phyloP scores from a whole-genome alignment of 2,797 vertebrate genomes.

The Dallia pectoralis region DNA sequence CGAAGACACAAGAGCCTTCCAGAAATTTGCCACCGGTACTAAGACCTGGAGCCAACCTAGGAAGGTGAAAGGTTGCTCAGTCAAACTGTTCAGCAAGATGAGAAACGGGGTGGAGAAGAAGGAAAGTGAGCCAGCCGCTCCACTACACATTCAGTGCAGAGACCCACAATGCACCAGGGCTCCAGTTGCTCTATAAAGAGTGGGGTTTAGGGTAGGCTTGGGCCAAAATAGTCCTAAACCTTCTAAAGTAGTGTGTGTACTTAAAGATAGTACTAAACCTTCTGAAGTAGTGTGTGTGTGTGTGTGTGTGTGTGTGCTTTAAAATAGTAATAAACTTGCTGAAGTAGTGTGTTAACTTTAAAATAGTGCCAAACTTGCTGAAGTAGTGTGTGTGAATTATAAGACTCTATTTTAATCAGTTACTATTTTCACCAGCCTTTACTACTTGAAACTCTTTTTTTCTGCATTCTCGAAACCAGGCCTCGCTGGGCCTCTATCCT shows the following conservation, averaged over 20 bases:
- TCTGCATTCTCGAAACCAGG: no score
- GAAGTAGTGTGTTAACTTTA: no score
- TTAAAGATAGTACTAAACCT: background rate
- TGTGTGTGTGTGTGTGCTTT: background rate
- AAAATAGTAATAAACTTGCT: background rate
- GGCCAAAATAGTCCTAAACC: background rate
- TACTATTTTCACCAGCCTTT: no score
- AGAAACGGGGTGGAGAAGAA: background rate
- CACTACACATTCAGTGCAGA: background rate
- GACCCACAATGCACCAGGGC: conserved; percentile 11
- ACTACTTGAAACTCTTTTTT: no score
- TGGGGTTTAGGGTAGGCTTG: accelerated
- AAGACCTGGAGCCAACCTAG: background rate
- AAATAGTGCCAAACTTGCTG: no score
- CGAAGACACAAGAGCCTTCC: background rate
- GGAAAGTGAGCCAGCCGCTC: background rate
- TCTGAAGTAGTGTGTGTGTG: background rate
- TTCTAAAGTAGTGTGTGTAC: background rate
- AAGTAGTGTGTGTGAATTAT: no score
- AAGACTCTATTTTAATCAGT: no score
- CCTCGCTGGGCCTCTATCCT: no score
- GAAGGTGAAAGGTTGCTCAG: background rate
- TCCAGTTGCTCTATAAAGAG: conserved; percentile 31
- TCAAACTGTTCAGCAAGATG: background rate
- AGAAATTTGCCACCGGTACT: background rate